Evolutionary conservation across 1,140 invertebrate genomes (phyloP).

Genomic region (Parapsyche elsis): DNA sequence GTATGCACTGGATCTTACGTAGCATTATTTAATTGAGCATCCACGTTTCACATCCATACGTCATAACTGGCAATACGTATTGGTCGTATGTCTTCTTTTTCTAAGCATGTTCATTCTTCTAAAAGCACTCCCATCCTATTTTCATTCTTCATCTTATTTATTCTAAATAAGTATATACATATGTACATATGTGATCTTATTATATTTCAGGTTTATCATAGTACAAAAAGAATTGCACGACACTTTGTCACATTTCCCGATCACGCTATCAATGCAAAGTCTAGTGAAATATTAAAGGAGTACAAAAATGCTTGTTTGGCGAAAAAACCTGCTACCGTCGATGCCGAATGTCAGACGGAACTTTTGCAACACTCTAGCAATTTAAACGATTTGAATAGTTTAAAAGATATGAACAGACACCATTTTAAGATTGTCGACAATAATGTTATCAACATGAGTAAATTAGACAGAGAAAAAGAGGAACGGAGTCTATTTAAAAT

Average conservation of each 20-base stretch:
- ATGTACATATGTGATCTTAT: too few relatives aligned
- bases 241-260: slow-evolving; percentile 44
- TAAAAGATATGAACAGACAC: slow-evolving; percentile 18
- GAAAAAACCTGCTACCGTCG: slow-evolving; percentile 28
- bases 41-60: too few relatives aligned
- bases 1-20: too few relatives aligned
- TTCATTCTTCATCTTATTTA: too few relatives aligned
- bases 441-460: slow-evolving; percentile 13
- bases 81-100: too few relatives aligned
- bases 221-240: slow-evolving; percentile 43
- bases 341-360: slow-evolving; percentile 26
- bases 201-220: slow-evolving; percentile 47
- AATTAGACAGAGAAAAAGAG: slow-evolving; percentile 40
- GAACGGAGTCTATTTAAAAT: slow-evolving; percentile 49
- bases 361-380: not conserved
- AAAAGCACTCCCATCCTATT: too few relatives aligned
- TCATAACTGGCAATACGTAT: too few relatives aligned
- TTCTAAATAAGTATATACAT: slow-evolving; percentile 21
- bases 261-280: slow-evolving; percentile 47
- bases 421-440: slow-evolving; percentile 17
- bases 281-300: slow-evolving; percentile 39
- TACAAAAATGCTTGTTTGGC: slow-evolving; percentile 40
- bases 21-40: too few relatives aligned
- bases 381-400: not conserved
- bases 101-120: too few relatives aligned